These are phyloP conservation scores for Bergia puertoricense DNA, from an alignment of 92 coral and sea anemone genomes.

Conservation along the genomic window DNA sequence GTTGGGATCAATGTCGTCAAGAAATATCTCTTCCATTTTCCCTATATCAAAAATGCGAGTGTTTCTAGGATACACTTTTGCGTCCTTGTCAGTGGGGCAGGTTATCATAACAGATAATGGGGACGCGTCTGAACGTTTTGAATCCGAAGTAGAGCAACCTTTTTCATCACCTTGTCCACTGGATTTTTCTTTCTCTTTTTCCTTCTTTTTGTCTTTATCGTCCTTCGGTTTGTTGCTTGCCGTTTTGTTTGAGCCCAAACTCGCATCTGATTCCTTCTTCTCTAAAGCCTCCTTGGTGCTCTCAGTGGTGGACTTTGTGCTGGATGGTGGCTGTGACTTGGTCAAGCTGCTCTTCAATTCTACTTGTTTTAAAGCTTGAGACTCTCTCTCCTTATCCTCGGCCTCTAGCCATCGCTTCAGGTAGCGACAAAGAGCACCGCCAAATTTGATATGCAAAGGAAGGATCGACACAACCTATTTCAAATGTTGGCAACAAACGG, in stretches of 20 bases:
- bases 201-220: background rate
- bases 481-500: background rate
- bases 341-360: slow-evolving; percentile 25
- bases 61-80: background rate
- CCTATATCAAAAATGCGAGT: background rate
- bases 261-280: slow-evolving; percentile 17
- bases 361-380: slow-evolving; percentile 14
- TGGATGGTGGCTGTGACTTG: slow-evolving; percentile 6
- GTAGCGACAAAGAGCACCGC: slow-evolving; percentile 90
- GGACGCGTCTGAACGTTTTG: background rate
- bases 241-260: slow-evolving; percentile 11
- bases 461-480: slow-evolving; percentile 73
- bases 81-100: background rate
- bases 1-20: slow-evolving; percentile 3
- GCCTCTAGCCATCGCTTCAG: slow-evolving; percentile 93
- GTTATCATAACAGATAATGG: background rate
- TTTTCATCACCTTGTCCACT: background rate
- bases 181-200: background rate
- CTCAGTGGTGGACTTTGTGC: background rate
- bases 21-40: background rate
- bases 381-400: slow-evolving; percentile 47
- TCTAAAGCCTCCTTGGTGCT: slow-evolving; percentile 30
- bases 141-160: background rate
- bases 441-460: slow-evolving; percentile 90
- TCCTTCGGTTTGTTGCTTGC: background rate